Evolutionary conservation across 2,888 invertebrate genomes (phyloP), one percentile per base, ranked within the genome.

Genomic region (Agrochola lychnidis): DNA sequence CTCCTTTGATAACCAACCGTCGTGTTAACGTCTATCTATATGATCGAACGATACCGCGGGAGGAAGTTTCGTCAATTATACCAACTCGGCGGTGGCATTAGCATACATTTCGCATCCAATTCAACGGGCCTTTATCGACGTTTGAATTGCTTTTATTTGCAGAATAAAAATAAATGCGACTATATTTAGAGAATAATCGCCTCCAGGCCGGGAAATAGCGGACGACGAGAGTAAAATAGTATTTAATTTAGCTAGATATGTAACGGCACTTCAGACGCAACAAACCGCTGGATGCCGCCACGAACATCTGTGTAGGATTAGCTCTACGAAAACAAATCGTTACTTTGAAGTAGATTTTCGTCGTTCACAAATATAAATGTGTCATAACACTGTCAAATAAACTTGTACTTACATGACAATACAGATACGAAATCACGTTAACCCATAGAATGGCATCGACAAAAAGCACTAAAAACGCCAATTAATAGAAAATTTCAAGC

Each of bases 61-160:
- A 94, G 95, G 95, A 96, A 95, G 94, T 95, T 94, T 92, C 89
- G 92, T 89, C 94, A 94, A 94, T 95, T 95, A 95, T 92, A 92
- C 84, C 89, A 89, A 89, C 87, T 91, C 89, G 89, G 87, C 81
- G 89, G 88, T 87, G 76, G 87, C 91, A 95, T 96, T 95, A 95
- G 93, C 94, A 95, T 95, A 95, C 92, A 95, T 94, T 95, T 95
- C 92, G 91, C 93, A 93, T 94, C 90, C 92, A 91, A 92, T 92
- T 90, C 90, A 92, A 92, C 91, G 92, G 88, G 89, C 90, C 90
- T 93, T 94, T 94, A 95, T 92, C 89, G 91, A 86, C 91, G 89
- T 91, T 93, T 90, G 91, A 92, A 95, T 94, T 88, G 93, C 91
- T 94, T 95, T 95, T 95, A 94, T 94, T 93, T 82, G 85, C 87